Percentiles rank a stretch among this genome's conserved stretches.
phyloP scores from a whole-genome alignment of 2,113 vertebrate genomes.

The Petromus typicus region DNA sequence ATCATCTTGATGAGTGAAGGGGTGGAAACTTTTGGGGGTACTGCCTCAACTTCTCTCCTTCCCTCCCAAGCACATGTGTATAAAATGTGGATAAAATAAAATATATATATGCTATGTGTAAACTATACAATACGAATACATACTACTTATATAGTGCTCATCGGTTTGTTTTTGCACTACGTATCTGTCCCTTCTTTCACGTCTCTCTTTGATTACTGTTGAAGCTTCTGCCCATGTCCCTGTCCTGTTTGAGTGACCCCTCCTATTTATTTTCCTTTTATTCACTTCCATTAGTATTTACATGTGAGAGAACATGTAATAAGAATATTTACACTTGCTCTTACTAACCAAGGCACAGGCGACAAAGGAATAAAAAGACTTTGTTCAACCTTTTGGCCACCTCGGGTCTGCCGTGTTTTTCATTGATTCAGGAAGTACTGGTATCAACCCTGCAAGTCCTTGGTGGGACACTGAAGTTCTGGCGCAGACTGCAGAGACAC shows the following conservation, averaged over 20 bases:
- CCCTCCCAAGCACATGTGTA: neutral
- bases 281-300: neutral
- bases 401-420: neutral
- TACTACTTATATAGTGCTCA: neutral
- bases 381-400: neutral
- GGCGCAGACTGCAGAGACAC: neutral
- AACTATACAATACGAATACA: too few relatives aligned
- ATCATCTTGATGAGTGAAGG: neutral
- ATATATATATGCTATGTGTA: neutral
- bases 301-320: neutral
- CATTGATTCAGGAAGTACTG: neutral
- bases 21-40: neutral
- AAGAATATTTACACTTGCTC: neutral
- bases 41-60: neutral
- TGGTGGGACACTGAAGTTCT: neutral
- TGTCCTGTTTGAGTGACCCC: neutral
- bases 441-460: neutral
- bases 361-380: neutral
- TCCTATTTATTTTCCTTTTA: neutral
- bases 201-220: neutral
- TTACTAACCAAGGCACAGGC: neutral
- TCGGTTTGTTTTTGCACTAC: neutral
- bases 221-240: neutral
- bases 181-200: neutral
- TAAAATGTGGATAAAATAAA: neutral